These are phyloP conservation scores for Drosophila prostipennis DNA, from an alignment of 2,888 invertebrate genomes.

Conservation along the genomic window DNA sequence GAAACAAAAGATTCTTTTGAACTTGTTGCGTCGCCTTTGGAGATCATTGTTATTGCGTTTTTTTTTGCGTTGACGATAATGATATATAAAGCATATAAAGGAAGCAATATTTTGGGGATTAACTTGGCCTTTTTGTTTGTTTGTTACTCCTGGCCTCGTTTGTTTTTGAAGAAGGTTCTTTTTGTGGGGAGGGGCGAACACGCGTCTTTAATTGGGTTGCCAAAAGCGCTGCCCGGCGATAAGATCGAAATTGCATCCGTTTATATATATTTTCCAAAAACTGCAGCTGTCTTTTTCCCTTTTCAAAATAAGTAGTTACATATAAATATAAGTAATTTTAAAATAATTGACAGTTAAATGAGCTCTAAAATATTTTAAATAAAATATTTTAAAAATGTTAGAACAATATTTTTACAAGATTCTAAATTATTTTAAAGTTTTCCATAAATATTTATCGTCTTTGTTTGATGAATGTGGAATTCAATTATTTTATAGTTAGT, in stretches of 20 bases:
- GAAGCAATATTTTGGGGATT: constrained; percentile 50
- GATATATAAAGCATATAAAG: constrained; percentile 39
- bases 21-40: constrained; percentile 44
- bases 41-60: constrained; percentile 38
- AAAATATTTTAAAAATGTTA: too few relatives aligned
- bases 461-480: too few relatives aligned
- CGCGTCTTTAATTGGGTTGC: constrained; percentile 54
- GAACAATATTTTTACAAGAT: too few relatives aligned
- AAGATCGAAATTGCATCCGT: constrained; percentile 46
- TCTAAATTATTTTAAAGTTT: too few relatives aligned
- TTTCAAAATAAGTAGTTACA: background rate
- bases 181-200: constrained; percentile 28
- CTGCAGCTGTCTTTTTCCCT: constrained; percentile 30
- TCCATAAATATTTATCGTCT: too few relatives aligned
- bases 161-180: constrained; percentile 25
- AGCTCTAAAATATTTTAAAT: too few relatives aligned
- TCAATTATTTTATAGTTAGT: too few relatives aligned
- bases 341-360: too few relatives aligned
- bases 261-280: constrained; percentile 7
- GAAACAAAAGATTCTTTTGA: constrained; percentile 43
- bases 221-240: constrained; percentile 25
- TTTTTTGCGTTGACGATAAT: constrained; percentile 26
- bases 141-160: constrained; percentile 45
- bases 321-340: too few relatives aligned
- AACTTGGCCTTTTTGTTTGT: constrained; percentile 37